Base-by-base conservation (phyloP, 2,888 invertebrate species). In the Trichogramma evanescens region DNA sequence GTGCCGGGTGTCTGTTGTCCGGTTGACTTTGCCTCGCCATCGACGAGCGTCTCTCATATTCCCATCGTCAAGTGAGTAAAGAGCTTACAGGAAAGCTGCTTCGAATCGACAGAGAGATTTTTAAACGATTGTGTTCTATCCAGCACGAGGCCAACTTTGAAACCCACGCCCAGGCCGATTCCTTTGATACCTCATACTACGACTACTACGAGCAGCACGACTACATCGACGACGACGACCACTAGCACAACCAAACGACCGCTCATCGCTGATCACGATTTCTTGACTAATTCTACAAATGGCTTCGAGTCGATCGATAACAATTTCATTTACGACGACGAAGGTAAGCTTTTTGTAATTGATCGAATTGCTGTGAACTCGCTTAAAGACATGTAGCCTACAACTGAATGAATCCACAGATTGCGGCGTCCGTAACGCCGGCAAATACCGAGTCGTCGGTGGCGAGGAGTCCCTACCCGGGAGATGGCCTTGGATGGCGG, bases 401-500 rank as follows among this genome's bases (percentile, higher is more conserved):
- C 26, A 26, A 26, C 26, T 26, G 26, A 26, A 26, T 26, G 26
- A 26, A 26, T 26, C 26, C 1, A 7, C 75, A 88, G 91, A 91
- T 66, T 93, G 92, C 71, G 92, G 92, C 0, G 87, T 91, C 66
- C 86, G 89, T 65, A 91, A 89, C 80, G 86, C 87, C 70, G 91
- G 89, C 56, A 88, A 89, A 50, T 93, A 90, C 65, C 85, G 95
- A 4, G 92, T 96, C 50, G 95, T 96, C 0, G 96, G 96, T 0
- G 96, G 96, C 4, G 87, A 89, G 58, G 88, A 89, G 74, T 84
- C 93, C 0, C 81, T 88, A 39, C 87, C 91, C 0, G 95, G 95
- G 0, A 86, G 91, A 56, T 94, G 94, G 93, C 95, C 96, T 0
- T 96, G 95, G 95, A 91, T 96, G 89, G 95, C 92, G 0, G 95